Evolutionary conservation across 2,888 invertebrate genomes (phyloP), one percentile per base, ranked within the genome.

Genomic region (Acanthosepion pharaonis): DNA sequence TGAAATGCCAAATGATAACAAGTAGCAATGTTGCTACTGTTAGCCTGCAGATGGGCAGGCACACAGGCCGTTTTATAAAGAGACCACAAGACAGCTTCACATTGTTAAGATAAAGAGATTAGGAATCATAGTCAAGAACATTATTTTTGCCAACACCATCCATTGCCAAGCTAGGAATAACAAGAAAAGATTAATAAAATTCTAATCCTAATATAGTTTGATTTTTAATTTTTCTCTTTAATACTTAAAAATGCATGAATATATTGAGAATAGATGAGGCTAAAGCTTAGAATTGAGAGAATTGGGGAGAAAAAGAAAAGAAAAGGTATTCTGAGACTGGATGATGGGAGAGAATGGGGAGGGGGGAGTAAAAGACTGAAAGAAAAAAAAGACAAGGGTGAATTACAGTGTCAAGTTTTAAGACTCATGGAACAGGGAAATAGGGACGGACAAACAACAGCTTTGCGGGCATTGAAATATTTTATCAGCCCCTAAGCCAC

Each of bases 81-180:
- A 28, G 25, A 64, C 64, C 64, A 64, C 64, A 64, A 23, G 64
- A 64, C 64, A 64, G 64, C 23, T 64, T 64, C 64, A 64, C 64
- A 64, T 23, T 64, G 64, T 64, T 64, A 64, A 64, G 64, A 64
- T 51, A 64, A 64, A 64, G 64, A 64, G 64, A 25, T 64, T 64
- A 64, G 25, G 25, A 25, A 64, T 64, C 64, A 64, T 23, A 23
- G 64, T 64, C 64, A 64, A 64, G 64, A 64, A 64, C 25, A 28
- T 92, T 49, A 49, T 49, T 48, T 48, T 42, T 25, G 49, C 33
- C 33, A 48, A 92, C 92, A 92, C 92, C 92, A 92, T 33, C 92
- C 92, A 92, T 49, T 92, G 92, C 92, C 92, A 92, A 92, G 92
- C 92, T 23, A 92, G 42, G 92, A 92, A 48, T 49, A 92, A 25